Conservation (phyloP, 2,888 invertebrate species). For the Drosophila flavopinicola region DNA sequence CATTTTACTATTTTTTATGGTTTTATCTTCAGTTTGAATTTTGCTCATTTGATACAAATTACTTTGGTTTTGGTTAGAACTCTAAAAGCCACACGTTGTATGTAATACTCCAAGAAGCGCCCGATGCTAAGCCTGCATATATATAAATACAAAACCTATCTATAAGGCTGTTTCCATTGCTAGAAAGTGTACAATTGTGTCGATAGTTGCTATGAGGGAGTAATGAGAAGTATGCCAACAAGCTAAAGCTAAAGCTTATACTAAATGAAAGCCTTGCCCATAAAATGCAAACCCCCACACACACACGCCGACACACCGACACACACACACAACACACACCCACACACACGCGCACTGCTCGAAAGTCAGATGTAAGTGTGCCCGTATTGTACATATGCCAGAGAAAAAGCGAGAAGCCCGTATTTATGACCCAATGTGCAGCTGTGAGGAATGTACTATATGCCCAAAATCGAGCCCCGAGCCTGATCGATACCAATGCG, state of each 20-base stretch:
- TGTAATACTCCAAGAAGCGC: conserved; percentile 28
- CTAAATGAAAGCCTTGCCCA: conserved; percentile 38
- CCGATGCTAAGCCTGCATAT: conserved; percentile 23
- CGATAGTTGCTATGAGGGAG: conserved; percentile 1
- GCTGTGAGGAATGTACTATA: conserved; percentile 11
- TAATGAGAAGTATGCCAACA: conserved; percentile 42
- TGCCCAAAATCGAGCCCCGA: conserved; percentile 19
- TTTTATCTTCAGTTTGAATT: conserved; percentile 49
- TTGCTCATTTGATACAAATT: conserved; percentile 53
- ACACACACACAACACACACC: conserved; percentile 16
- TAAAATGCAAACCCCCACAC: conserved; percentile 34
- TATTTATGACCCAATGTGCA: conserved; percentile 5
- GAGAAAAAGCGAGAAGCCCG: conserved; percentile 7
- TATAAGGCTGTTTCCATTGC: conserved; percentile 39
- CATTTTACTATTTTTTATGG: conserved; percentile 32
- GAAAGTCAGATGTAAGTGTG: conserved; percentile 35
- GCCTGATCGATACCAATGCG: conserved; percentile 28
- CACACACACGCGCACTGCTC: conserved; percentile 17
- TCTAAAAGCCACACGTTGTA: conserved; percentile 38
- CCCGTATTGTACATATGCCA: conserved; percentile 28
- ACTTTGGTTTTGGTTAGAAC: conserved; percentile 51
- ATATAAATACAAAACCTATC: neutral
- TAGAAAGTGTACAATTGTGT: conserved; percentile 43
- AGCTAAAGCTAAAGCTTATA: conserved; percentile 34
- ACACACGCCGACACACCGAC: conserved; percentile 20